Base-by-base conservation (phyloP, 2,888 invertebrate species). In the Physocephala rufipes region DNA sequence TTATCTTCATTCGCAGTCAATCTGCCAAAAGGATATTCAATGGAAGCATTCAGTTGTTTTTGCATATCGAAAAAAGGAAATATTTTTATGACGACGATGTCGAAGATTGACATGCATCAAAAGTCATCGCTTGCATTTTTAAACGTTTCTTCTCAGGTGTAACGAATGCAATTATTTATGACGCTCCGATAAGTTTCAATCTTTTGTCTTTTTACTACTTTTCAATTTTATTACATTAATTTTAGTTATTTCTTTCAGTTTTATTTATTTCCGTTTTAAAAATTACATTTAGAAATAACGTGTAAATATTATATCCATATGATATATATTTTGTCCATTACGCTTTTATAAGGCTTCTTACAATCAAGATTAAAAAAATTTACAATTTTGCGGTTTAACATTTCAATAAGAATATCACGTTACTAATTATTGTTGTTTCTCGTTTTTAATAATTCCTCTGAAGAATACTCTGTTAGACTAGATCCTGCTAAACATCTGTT, bases 401-500 rank as follows among this genome's bases (percentile, higher is more conserved):
- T 82, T 82, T 82, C 82, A 83, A 83, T 83, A 82, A 83, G 83
- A 83, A 79, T 83, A 83, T 83, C 83, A 81, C 79, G 82, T 83
- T 83, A 83, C 83, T 81, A 82, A 82, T 81, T 82, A 83, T 81
- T 79, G 76, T 76, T 77, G 81, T 80, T n/a, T n/a, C n/a, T n/a
- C n/a, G n/a, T n/a, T n/a, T n/a, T n/a, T n/a, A n/a, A 26, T 1
- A 2, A 16, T 51, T 49, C 15, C 16, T 3, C 36, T 7, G 7
- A 30, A 51, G 19, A 28, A 66, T 21, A 19, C 15, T 28, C 19
- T 36, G 15, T 66, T 4, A 30, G 36, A n/a, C n/a, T n/a, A n/a
- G 43, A n/a, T n/a, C n/a, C n/a, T 16, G 15, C 7, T 30, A 15
- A 51, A 68, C 68, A 68, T 68, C 68, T 68, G 59, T n/a, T n/a